These are phyloP conservation scores for Antheraea pernyi DNA, from an alignment of 1,140 invertebrate species.

Conservation along the genomic window DNA sequence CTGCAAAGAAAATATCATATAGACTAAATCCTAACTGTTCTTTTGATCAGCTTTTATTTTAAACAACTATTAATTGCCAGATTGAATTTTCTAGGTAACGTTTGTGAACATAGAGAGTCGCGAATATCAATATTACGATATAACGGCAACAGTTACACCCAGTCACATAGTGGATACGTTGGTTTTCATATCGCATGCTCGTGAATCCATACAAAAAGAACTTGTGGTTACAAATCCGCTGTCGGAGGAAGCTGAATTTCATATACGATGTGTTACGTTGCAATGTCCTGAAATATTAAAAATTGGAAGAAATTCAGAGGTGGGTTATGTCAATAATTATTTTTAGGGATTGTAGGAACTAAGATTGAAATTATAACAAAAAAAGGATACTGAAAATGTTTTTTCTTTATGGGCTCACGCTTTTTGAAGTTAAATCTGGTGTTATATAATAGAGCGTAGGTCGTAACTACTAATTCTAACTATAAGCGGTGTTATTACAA, in stretches of 20 bases:
- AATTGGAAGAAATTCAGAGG: conserved; percentile 57
- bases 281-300: conserved; percentile 41
- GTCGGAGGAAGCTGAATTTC: conserved; percentile 38
- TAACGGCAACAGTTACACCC: conserved; percentile 41
- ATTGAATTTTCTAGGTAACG: conserved; percentile 41
- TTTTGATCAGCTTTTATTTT: too few species aligned
- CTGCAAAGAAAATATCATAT: too few species aligned
- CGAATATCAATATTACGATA: conserved; percentile 67
- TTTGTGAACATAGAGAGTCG: conserved; percentile 56
- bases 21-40: too few species aligned
- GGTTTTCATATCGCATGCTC: conserved; percentile 48
- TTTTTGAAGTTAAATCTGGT: too few species aligned
- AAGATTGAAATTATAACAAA: too few species aligned
- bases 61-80: too few species aligned
- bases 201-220: conserved; percentile 54
- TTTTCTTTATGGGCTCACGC: too few species aligned
- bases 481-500: too few species aligned
- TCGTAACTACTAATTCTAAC: too few species aligned
- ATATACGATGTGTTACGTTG: conserved; percentile 43
- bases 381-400: too few species aligned
- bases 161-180: conserved; percentile 57
- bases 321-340: conserved; percentile 17
- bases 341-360: too few species aligned
- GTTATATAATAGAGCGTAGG: too few species aligned
- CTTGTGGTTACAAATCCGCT: conserved; percentile 54